These are phyloP conservation scores for Lasioglossum calceatum DNA, from an alignment of 2,888 invertebrate genomes.

Conservation along the genomic window DNA sequence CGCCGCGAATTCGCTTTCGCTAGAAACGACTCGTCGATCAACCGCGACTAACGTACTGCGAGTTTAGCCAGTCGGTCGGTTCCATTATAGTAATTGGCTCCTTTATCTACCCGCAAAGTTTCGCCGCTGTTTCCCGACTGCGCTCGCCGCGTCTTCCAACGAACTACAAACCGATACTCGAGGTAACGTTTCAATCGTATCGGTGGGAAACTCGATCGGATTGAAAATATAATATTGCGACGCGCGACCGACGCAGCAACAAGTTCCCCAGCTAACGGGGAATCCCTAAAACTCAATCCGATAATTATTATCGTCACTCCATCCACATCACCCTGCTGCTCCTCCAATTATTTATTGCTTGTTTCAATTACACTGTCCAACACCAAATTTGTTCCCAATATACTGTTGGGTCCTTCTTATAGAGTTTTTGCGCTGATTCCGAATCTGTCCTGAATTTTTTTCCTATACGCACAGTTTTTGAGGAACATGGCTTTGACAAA, in stretches of 20 bases:
- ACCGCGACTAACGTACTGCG: neutral
- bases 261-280: neutral
- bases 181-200: neutral
- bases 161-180: neutral
- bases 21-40: neutral
- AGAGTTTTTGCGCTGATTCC: too few species aligned
- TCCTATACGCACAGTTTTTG: too few species aligned
- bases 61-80: neutral
- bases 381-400: too few species aligned
- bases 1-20: neutral
- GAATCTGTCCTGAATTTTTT: too few species aligned
- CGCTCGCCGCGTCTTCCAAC: neutral
- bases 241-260: neutral
- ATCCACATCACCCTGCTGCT: neutral
- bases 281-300: neutral
- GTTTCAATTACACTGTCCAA: too few species aligned
- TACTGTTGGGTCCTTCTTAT: too few species aligned
- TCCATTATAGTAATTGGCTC: conserved; percentile 35
- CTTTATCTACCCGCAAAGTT: neutral
- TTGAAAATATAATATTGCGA: neutral
- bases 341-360: neutral
- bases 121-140: neutral
- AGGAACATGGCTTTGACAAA: too few species aligned
- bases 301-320: neutral
- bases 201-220: neutral